A percentile compares a stretch with the other conserved stretches of the same genome.
phyloP scores from a whole-genome alignment of 2,797 vertebrate species.

The Tenualosa ilisha region DNA sequence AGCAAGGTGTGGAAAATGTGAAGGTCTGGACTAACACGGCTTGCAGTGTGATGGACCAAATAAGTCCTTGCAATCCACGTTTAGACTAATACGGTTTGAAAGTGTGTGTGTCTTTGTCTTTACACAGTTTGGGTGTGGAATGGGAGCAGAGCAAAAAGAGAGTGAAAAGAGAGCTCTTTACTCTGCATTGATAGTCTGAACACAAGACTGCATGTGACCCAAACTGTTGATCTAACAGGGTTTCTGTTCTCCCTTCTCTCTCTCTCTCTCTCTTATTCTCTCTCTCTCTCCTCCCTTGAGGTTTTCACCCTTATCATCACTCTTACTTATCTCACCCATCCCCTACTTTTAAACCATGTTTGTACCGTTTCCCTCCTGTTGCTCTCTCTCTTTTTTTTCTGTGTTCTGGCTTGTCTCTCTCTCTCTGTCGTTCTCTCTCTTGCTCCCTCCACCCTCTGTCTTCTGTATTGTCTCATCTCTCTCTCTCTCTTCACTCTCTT shows the following conservation, averaged over 20 bases:
- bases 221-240: background rate
- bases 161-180: background rate
- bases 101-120: background rate
- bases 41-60: background rate
- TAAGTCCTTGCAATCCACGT: too few relatives aligned
- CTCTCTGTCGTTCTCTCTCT: background rate
- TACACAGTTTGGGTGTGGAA: background rate
- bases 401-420: background rate
- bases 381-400: background rate
- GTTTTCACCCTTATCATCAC: background rate
- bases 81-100: background rate
- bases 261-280: background rate
- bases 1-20: background rate
- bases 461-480: background rate
- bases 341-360: too few relatives aligned
- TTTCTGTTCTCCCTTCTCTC: background rate
- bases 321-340: background rate
- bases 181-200: background rate
- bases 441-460: background rate
- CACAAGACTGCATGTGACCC: constrained; percentile 4
- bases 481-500: constrained; percentile 6
- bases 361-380: background rate
- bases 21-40: background rate
- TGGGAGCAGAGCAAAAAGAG: background rate
- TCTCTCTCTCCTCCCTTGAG: background rate